Conservation (phyloP, 2,888 invertebrate species). For the Brassicogethes aeneus region DNA sequence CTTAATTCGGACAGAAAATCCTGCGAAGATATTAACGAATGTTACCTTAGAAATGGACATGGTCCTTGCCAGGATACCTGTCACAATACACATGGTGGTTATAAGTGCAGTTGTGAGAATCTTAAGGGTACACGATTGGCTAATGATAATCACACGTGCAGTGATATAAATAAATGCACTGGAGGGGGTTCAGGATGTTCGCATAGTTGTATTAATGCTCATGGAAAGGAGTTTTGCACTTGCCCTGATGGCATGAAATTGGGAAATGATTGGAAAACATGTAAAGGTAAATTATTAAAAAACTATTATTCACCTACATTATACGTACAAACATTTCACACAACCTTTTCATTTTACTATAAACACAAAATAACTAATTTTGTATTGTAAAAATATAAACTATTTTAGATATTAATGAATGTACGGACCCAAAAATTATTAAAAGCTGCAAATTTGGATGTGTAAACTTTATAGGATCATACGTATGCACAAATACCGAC, state of each 20-base stretch:
- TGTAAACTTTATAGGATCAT: conserved; percentile 56
- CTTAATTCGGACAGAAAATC: conserved; percentile 28
- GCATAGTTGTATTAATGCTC: conserved; percentile 50
- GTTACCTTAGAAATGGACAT: conserved; percentile 52
- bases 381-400: conserved; percentile 1
- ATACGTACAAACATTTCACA: background rate
- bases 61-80: conserved; percentile 58
- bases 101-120: conserved; percentile 48
- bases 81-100: conserved; percentile 49
- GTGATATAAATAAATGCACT: conserved; percentile 21
- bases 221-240: conserved; percentile 32
- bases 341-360: conserved; percentile 6
- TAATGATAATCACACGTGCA: conserved; percentile 48
- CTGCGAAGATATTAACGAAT: conserved; percentile 53
- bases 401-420: conserved; percentile 56
- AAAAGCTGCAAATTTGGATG: conserved; percentile 45
- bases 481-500: conserved; percentile 36
- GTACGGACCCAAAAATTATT: conserved; percentile 40
- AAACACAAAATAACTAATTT: conserved; percentile 1
- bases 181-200: conserved; percentile 26
- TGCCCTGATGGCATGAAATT: conserved; percentile 35
- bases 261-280: conserved; percentile 33
- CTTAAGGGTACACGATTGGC: conserved; percentile 48
- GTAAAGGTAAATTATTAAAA: conserved; percentile 22
- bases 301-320: background rate